These are phyloP conservation scores for Ceratosolen fusciceps DNA, from an alignment of 1,140 invertebrate species.

Conservation along the genomic window DNA sequence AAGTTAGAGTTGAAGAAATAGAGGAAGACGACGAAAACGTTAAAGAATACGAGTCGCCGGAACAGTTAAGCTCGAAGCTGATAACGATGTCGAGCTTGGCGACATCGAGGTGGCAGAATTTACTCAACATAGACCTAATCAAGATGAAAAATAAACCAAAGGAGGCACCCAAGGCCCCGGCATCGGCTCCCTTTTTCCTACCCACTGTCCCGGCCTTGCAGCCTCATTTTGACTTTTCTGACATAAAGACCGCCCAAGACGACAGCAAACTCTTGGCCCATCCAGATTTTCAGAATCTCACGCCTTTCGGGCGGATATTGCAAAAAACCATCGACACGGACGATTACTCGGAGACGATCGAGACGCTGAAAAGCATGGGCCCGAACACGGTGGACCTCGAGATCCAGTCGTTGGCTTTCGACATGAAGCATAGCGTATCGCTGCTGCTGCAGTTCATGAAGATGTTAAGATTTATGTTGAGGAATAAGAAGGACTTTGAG, in stretches of 20 bases:
- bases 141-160: conserved; percentile 94
- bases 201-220: conserved; percentile 89
- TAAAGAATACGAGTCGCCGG: conserved; percentile 81
- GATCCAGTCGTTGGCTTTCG: conserved; percentile 84
- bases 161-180: conserved; percentile 83
- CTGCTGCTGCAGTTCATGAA: conserved; percentile 86
- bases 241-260: conserved; percentile 64
- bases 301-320: conserved; percentile 78
- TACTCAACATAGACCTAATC: conserved; percentile 91
- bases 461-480: conserved; percentile 81
- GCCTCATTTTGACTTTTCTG: conserved; percentile 83
- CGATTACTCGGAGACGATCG: conserved; percentile 75
- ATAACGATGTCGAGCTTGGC: conserved; percentile 90
- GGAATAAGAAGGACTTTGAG: conserved; percentile 89
- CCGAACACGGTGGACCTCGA: conserved; percentile 92
- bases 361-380: conserved; percentile 84
- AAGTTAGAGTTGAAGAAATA: conserved; percentile 55
- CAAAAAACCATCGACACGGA: conserved; percentile 63
- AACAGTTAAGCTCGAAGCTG: conserved; percentile 85
- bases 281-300: conserved; percentile 76
- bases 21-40: conserved; percentile 69
- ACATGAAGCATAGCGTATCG: conserved; percentile 77
- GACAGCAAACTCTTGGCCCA: conserved; percentile 73
- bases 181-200: conserved; percentile 94
- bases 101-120: conserved; percentile 92